phyloP scores from a whole-genome alignment of 2,888 invertebrate genomes.

The Nomada fucata region DNA sequence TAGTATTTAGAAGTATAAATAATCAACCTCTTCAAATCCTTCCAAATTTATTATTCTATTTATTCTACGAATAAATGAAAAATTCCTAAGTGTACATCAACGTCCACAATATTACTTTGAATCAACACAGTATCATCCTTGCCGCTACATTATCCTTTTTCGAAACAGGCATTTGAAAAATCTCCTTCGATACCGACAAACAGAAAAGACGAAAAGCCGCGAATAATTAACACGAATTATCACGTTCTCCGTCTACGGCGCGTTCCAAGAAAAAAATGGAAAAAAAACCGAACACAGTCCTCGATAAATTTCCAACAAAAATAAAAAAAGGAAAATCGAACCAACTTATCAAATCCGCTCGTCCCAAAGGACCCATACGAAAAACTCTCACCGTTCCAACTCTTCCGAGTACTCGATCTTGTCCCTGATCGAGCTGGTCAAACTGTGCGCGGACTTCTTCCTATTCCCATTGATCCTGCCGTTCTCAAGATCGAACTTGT shows the following conservation, averaged over 20 bases:
- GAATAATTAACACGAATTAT: no score
- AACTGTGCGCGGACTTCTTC: constrained; percentile 81
- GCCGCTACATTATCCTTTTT: no score
- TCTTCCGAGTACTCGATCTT: constrained; percentile 83
- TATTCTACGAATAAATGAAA: no score
- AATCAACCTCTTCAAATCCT: no score
- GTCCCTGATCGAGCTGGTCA: constrained; percentile 82
- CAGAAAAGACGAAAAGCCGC: no score
- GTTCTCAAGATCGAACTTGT: constrained; percentile 81
- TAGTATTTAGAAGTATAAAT: no score
- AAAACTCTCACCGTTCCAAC: constrained; percentile 74
- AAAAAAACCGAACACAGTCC: neutral
- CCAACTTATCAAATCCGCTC: neutral
- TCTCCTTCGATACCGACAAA: no score
- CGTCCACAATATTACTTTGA: no score
- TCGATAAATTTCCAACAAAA: neutral
- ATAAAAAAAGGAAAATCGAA: neutral
- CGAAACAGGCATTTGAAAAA: no score
- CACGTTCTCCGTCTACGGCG: neutral
- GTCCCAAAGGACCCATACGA: neutral
- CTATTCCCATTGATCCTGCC: constrained; percentile 76
- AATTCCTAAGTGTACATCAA: no score
- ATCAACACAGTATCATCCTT: no score
- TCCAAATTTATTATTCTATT: no score
- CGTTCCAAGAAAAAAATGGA: neutral